Evolutionary conservation across 2,888 invertebrate genomes (phyloP), one percentile per base, ranked within the genome.

Genomic region (Ochropleura leucogaster): DNA sequence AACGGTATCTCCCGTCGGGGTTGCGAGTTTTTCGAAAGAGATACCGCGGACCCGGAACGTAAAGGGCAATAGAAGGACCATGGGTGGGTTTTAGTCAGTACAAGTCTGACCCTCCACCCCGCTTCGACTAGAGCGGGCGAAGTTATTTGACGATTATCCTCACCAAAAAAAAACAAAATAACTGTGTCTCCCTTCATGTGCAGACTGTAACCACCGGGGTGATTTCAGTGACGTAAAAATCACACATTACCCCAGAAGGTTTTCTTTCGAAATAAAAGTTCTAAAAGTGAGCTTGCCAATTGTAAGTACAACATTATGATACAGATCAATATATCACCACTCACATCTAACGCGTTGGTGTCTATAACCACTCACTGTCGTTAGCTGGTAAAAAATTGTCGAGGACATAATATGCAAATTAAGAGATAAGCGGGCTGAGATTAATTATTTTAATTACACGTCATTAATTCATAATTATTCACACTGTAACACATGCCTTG

Each of bases 371-470:
- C 44, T 53, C 46, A 51, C 18, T 73, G 74, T 51, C 80, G 49
- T 14, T 30, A 44, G 49, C 42, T 49, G 18, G n/a, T 74, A 67
- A 68, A 71, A 74, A 68, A 68, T 55, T 77, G 74, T 79, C 85
- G 85, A 85, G 85, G 87, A 18, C 63, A 64, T 16, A 53, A 64
- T 16, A 53, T 62, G 74, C 49, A 68, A 65, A 84, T 71, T 51
- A 63, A 74, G 64, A 78, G 44, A 70, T 78, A 72, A 72, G 66
- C 44, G 20, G 62, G 14, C 65, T 57, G 18, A 66, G 42, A 69
- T 64, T 78, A 80, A 85, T 80, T 80, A 67, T 59, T 55, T 49
- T 77, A 69, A 77, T 73, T 73, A 67, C 16, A 59, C 18, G 60
- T 64, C 40, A 51, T 60, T 62, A 62, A 62, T 62, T 44, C 44